Evolutionary conservation across 2,113 vertebrate genomes (phyloP).

Genomic region (Pterocles gutturalis): DNA sequence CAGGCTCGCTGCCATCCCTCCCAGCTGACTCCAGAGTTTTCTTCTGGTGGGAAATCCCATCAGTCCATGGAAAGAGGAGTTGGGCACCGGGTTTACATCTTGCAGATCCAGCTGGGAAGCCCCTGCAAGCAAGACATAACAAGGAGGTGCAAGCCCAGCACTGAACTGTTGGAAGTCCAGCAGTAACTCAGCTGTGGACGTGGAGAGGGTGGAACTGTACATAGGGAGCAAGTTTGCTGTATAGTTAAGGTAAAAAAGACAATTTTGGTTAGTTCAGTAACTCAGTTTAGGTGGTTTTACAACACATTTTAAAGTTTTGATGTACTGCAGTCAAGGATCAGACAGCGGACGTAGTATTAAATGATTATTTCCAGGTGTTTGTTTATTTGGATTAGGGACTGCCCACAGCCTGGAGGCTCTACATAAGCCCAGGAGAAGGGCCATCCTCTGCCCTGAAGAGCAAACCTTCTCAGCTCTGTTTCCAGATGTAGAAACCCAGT

Average conservation of each 20-base stretch:
- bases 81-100: background rate
- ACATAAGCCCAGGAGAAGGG: background rate
- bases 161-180: background rate
- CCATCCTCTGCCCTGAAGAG: background rate
- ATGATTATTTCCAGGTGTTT: background rate
- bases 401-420: background rate
- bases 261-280: background rate
- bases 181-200: background rate
- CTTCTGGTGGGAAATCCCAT: background rate
- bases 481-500: background rate
- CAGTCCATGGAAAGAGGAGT: background rate
- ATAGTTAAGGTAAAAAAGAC: background rate
- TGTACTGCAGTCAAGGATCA: background rate
- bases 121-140: background rate
- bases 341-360: rapidly evolving
- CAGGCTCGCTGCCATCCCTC: background rate
- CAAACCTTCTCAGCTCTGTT: background rate
- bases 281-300: background rate
- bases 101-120: background rate
- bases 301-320: background rate
- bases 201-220: background rate
- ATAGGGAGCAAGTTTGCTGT: background rate
- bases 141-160: background rate
- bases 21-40: background rate
- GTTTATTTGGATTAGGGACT: background rate